Evolutionary conservation across 2,797 vertebrate genomes (phyloP).

Genomic region (Etheostoma perlongum): DNA sequence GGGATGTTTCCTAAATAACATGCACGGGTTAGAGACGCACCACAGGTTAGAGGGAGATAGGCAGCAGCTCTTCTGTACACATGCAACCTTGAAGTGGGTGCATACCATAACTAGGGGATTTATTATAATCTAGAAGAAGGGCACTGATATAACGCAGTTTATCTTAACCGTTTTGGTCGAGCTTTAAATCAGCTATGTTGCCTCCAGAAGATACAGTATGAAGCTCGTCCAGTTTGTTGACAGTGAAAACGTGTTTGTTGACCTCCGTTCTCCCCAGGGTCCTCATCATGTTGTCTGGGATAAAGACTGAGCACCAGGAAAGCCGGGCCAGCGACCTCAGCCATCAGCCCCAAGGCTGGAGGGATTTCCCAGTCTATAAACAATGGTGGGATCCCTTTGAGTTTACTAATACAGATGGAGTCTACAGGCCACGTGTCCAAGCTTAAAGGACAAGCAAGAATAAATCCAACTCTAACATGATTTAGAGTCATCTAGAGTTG

Average conservation of each 20-base stretch:
- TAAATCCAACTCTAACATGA: slow-evolving; percentile 1
- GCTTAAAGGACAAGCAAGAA: not conserved
- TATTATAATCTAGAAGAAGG: slow-evolving; percentile 2
- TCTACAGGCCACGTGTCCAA: slow-evolving; percentile 20
- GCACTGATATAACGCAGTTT: slow-evolving; percentile 3
- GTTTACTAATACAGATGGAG: slow-evolving; percentile 28
- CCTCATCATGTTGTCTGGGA: slow-evolving; percentile 26
- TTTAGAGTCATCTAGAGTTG: not conserved
- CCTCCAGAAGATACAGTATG: not conserved
- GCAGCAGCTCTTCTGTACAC: not conserved
- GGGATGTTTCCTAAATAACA: slow-evolving; percentile 63
- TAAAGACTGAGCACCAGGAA: slow-evolving; percentile 16
- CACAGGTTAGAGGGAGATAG: not conserved
- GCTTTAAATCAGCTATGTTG: slow-evolving; percentile 6
- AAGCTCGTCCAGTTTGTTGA: slow-evolving; percentile 27
- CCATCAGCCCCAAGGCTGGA: slow-evolving; percentile 15
- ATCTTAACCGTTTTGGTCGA: not conserved
- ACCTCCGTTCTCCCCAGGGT: slow-evolving; percentile 30
- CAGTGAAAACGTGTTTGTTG: slow-evolving; percentile 39
- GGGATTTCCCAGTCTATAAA: slow-evolving; percentile 42
- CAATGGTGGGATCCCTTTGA: slow-evolving; percentile 5
- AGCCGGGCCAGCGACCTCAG: slow-evolving; percentile 29
- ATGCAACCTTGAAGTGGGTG: slow-evolving; percentile 11
- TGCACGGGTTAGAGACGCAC: not conserved
- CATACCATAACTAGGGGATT: not conserved